Evolutionary conservation across 1,140 invertebrate genomes (phyloP).

Genomic region (Drosophila trapezifrons): DNA sequence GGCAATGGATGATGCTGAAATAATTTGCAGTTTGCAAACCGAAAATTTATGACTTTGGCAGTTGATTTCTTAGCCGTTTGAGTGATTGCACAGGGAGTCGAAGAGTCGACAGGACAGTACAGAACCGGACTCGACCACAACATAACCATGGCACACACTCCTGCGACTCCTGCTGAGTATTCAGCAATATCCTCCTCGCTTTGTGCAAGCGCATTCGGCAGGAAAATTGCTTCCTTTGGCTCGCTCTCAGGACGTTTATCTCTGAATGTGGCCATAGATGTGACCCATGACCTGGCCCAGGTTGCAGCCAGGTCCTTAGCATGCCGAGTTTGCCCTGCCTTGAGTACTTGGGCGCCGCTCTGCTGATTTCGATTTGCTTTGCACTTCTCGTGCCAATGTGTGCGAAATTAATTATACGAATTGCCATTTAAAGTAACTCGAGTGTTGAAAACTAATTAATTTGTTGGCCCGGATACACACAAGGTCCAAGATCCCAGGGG

Average conservation of each 20-base stretch:
- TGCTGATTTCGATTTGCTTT: slow-evolving; percentile 52
- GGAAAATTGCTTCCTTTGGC: slow-evolving; percentile 68
- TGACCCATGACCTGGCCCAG: slow-evolving; percentile 32
- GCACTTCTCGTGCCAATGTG: slow-evolving; percentile 43
- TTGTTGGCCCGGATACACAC: slow-evolving; percentile 22
- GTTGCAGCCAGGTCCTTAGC: slow-evolving; percentile 22
- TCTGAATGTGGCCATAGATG: slow-evolving; percentile 27
- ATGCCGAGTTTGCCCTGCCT: slow-evolving; percentile 9
- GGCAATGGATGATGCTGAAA: slow-evolving; percentile 50
- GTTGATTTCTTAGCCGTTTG: slow-evolving; percentile 62
- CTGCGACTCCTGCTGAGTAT: slow-evolving; percentile 18
- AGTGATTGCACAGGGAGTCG: slow-evolving; percentile 16
- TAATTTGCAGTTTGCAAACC: slow-evolving; percentile 53
- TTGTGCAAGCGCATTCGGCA: slow-evolving; percentile 62
- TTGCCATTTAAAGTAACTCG: slow-evolving; percentile 53
- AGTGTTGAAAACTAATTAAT: slow-evolving; percentile 65
- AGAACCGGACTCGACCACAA: slow-evolving; percentile 7
- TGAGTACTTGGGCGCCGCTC: slow-evolving; percentile 18
- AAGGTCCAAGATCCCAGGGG: too few relatives aligned
- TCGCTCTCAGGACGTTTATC: neutral
- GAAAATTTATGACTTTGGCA: slow-evolving; percentile 69
- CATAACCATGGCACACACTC: slow-evolving; percentile 4
- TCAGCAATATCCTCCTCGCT: slow-evolving; percentile 30
- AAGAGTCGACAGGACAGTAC: neutral
- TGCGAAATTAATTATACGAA: slow-evolving; percentile 52